These are phyloP conservation scores for Drosophila kambysellisi DNA, from an alignment of 2,888 invertebrate species.

Conservation along the genomic window DNA sequence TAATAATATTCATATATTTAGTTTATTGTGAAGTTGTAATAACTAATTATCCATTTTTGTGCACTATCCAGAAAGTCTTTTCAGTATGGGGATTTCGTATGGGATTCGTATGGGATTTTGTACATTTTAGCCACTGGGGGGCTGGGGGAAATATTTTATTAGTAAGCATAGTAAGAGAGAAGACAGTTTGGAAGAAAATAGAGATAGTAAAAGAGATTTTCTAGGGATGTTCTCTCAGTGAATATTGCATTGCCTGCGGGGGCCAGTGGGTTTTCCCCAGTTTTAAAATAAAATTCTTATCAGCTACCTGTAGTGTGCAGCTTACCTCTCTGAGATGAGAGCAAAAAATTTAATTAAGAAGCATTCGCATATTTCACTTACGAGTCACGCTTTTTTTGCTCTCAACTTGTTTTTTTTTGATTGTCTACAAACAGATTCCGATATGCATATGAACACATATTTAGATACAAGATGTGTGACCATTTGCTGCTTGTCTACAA, in stretches of 20 bases:
- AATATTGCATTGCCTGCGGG: not conserved
- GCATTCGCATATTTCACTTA: conserved; percentile 30
- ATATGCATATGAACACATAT: conserved; percentile 14
- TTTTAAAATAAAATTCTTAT: conserved; percentile 11
- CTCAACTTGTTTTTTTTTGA: conserved; percentile 23
- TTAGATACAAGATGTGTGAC: not conserved
- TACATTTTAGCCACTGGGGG: too few species aligned
- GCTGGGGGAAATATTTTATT: too few species aligned
- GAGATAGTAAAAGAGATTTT: not conserved
- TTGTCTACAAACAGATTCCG: conserved; percentile 20
- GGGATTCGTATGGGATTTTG: too few species aligned
- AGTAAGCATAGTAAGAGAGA: not conserved
- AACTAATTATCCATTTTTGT: too few species aligned
- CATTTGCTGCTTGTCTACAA: conserved; percentile 19
- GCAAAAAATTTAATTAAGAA: conserved; percentile 52
- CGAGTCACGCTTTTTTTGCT: conserved; percentile 16
- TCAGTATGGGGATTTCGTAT: too few species aligned
- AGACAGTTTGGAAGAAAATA: not conserved
- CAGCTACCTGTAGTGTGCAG: conserved; percentile 7
- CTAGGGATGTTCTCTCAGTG: not conserved
- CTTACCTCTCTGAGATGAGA: conserved; percentile 4
- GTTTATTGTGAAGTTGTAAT: too few species aligned
- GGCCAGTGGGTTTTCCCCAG: not conserved
- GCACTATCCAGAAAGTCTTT: too few species aligned
- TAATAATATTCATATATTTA: too few species aligned